A percentile compares a stretch with the other conserved stretches of the same genome.
Conservation (phyloP, 2,113 vertebrate genomes). For the Ctenomys sociabilis region DNA sequence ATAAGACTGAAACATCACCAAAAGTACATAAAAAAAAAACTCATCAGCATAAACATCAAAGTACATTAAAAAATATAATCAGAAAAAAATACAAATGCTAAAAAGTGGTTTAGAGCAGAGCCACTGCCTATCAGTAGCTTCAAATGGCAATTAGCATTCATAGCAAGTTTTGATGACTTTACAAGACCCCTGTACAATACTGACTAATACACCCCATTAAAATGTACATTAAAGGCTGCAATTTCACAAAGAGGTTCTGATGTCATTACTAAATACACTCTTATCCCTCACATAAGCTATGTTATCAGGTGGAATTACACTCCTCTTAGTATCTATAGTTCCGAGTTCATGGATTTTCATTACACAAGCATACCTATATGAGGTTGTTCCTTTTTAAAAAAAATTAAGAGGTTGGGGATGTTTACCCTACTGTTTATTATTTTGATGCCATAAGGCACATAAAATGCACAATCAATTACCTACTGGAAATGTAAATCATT, state of each 20-base stretch:
- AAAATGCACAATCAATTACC: slow-evolving; percentile 76
- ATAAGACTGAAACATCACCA: slow-evolving; percentile 88
- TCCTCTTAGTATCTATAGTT: slow-evolving; percentile 78
- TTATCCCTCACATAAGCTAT: slow-evolving; percentile 67
- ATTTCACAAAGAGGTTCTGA: slow-evolving; percentile 85
- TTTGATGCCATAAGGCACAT: slow-evolving; percentile 73
- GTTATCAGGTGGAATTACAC: slow-evolving; percentile 82
- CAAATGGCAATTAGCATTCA: slow-evolving; percentile 86
- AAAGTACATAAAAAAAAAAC: slow-evolving; percentile 89
- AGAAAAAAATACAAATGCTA: slow-evolving; percentile 87
- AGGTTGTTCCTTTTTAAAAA: slow-evolving; percentile 41
- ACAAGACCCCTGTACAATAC: slow-evolving; percentile 88
- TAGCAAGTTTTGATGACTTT: slow-evolving; percentile 85
- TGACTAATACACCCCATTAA: slow-evolving; percentile 86
- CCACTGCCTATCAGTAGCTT: slow-evolving; percentile 86
- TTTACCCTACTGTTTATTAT: slow-evolving; percentile 65
- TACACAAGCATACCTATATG: slow-evolving; percentile 76
- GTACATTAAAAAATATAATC: slow-evolving; percentile 89
- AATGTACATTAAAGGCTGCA: slow-evolving; percentile 88
- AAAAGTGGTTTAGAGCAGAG: slow-evolving; percentile 89
- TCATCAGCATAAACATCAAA: slow-evolving; percentile 89
- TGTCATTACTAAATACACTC: slow-evolving; percentile 78
- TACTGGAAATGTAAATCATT: slow-evolving; percentile 85
- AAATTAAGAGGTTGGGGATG: slow-evolving; percentile 14
- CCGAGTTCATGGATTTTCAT: slow-evolving; percentile 79